Percentiles rank a stretch among this genome's conserved stretches.
Conservation (phyloP, 2,797 vertebrate species). For the Tenualosa ilisha region DNA sequence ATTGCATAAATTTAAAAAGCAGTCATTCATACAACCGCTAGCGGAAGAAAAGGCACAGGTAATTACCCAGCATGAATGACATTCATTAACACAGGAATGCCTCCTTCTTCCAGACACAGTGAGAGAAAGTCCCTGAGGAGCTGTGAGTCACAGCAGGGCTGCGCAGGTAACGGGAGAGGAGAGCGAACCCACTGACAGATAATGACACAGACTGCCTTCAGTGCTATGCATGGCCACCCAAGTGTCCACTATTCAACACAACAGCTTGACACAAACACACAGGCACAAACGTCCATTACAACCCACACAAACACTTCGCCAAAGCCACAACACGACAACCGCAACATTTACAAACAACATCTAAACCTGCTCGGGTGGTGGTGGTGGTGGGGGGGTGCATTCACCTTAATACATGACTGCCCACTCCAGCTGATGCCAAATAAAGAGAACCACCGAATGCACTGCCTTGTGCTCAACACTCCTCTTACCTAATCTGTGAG, state of each 20-base stretch:
- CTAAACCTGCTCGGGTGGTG: neutral
- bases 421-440: neutral
- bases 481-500: slow-evolving; percentile 22
- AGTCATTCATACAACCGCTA: slow-evolving; percentile 38
- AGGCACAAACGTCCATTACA: neutral
- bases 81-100: slow-evolving; percentile 52
- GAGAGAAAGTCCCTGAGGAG: slow-evolving; percentile 33
- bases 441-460: neutral
- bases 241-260: slow-evolving; percentile 17
- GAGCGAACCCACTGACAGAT: slow-evolving; percentile 3
- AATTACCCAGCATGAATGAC: slow-evolving; percentile 36
- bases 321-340: neutral
- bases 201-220: slow-evolving; percentile 19
- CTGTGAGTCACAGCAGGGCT: slow-evolving; percentile 14
- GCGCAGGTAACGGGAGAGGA: slow-evolving; percentile 25
- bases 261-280: neutral
- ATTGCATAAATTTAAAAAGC: slow-evolving; percentile 44
- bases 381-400: neutral
- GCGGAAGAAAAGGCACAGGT: slow-evolving; percentile 26
- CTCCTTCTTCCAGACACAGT: slow-evolving; percentile 35
- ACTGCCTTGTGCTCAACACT: slow-evolving; percentile 18
- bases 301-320: neutral
- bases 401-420: neutral
- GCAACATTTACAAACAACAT: neutral
- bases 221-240: slow-evolving; percentile 17